These are phyloP conservation scores for Sylvia atricapilla DNA, from an alignment of 2,113 vertebrate species.

Conservation along the genomic window DNA sequence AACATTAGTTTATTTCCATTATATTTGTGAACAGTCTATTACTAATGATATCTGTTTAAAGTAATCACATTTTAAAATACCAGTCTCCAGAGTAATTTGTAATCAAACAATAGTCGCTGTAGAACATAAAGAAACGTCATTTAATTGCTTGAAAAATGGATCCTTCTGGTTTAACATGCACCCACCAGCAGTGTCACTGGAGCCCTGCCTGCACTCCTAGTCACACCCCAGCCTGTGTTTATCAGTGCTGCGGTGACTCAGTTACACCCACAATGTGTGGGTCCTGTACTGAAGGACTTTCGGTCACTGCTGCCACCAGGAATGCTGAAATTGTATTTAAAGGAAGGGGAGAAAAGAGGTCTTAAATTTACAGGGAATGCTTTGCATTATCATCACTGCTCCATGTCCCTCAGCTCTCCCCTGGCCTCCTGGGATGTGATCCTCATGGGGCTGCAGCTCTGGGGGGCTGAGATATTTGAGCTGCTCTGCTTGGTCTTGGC, in stretches of 20 bases:
- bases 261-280: accelerated
- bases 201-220: not conserved
- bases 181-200: not conserved
- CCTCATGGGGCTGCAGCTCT: not conserved
- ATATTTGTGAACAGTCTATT: not conserved
- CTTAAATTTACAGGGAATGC: not conserved
- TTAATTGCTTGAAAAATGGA: not conserved
- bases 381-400: not conserved
- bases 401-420: not conserved
- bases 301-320: not conserved
- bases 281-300: not conserved
- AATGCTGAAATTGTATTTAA: not conserved
- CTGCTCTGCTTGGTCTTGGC: accelerated
- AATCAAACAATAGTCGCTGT: not conserved
- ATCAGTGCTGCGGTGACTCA: accelerated
- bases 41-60: not conserved
- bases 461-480: accelerated
- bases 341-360: not conserved
- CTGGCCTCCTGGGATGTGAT: accelerated
- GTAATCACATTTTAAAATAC: not conserved
- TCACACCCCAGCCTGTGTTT: not conserved
- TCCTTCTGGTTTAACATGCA: not conserved
- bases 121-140: not conserved
- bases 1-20: not conserved
- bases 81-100: not conserved